Percentiles rank a stretch among this genome's conserved stretches.
phyloP scores from a whole-genome alignment of 2,888 invertebrate species.

The Drosophila tripunctata region DNA sequence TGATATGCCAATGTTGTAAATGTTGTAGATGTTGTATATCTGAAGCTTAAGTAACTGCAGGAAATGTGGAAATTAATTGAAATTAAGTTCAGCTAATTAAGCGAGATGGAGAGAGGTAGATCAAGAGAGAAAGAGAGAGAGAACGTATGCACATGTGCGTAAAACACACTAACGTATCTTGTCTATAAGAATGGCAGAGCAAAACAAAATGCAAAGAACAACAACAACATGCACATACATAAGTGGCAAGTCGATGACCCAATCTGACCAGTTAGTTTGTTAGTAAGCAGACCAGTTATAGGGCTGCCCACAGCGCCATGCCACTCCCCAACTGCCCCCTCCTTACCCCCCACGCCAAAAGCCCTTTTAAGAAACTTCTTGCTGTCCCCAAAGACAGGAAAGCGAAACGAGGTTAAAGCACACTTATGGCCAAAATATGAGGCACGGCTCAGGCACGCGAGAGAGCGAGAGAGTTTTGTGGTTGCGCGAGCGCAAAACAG shows the following conservation, averaged over 20 bases:
- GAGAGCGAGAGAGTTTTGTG: slow-evolving; percentile 16
- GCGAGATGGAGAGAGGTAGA: background rate
- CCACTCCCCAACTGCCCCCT: background rate
- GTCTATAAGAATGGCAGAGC: slow-evolving; percentile 45
- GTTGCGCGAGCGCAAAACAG: slow-evolving; percentile 67
- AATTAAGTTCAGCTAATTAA: slow-evolving; percentile 25
- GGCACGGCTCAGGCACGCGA: slow-evolving; percentile 1
- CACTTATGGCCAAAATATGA: slow-evolving; percentile 50
- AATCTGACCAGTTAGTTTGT: slow-evolving; percentile 39
- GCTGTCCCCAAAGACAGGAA: slow-evolving; percentile 18
- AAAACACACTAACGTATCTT: slow-evolving; percentile 1
- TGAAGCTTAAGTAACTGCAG: background rate
- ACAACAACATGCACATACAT: slow-evolving; percentile 23
- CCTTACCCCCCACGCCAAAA: slow-evolving; percentile 3
- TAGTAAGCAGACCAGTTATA: slow-evolving; percentile 69
- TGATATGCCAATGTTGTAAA: slow-evolving; percentile 15
- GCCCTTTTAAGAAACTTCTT: slow-evolving; percentile 39
- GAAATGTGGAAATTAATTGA: slow-evolving; percentile 5
- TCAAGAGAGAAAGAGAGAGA: background rate
- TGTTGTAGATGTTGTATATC: background rate
- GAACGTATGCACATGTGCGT: background rate
- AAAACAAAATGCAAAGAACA: slow-evolving; percentile 48
- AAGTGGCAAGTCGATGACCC: slow-evolving; percentile 70
- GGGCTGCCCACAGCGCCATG: slow-evolving; percentile 51
- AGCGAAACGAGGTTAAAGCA: slow-evolving; percentile 73